These are phyloP conservation scores for Microctenopoma lineatum DNA, from an alignment of 2,797 vertebrate genomes.

Conservation along the genomic window DNA sequence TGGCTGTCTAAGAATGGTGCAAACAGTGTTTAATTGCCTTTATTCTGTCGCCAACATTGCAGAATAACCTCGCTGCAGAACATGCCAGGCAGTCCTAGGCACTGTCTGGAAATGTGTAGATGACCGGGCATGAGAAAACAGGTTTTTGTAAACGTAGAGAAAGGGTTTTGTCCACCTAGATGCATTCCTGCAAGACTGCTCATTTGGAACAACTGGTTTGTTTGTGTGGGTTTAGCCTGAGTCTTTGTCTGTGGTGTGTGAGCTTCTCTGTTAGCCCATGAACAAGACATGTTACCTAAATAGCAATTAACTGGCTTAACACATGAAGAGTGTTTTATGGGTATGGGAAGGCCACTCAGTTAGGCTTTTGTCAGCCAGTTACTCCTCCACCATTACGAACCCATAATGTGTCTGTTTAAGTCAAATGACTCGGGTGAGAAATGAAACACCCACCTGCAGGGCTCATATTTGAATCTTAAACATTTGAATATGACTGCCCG, in stretches of 20 bases:
- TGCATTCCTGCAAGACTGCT: conserved; percentile 71
- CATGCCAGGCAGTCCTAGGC: conserved; percentile 51
- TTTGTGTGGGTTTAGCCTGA: conserved; percentile 67
- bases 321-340: conserved; percentile 50
- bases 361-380: conserved; percentile 54
- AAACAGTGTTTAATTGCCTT: conserved; percentile 76
- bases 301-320: conserved; percentile 58
- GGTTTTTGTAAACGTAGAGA: conserved; percentile 58
- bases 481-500: conserved; percentile 1
- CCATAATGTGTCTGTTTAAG: conserved; percentile 20
- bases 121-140: conserved; percentile 47
- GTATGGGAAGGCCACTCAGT: conserved; percentile 57
- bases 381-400: conserved; percentile 13
- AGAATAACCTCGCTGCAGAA: conserved; percentile 61
- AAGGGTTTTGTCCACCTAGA: conserved; percentile 70
- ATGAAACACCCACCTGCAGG: not conserved
- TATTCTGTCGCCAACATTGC: conserved; percentile 67
- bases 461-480: conserved; percentile 2
- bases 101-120: conserved; percentile 57
- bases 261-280: conserved; percentile 71
- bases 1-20: conserved; percentile 63
- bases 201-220: conserved; percentile 74
- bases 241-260: conserved; percentile 73
- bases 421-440: conserved; percentile 14
- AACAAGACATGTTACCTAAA: conserved; percentile 69